Evolutionary conservation across 2,797 vertebrate genomes (phyloP).

Genomic region (Leptodactylus fallax): DNA sequence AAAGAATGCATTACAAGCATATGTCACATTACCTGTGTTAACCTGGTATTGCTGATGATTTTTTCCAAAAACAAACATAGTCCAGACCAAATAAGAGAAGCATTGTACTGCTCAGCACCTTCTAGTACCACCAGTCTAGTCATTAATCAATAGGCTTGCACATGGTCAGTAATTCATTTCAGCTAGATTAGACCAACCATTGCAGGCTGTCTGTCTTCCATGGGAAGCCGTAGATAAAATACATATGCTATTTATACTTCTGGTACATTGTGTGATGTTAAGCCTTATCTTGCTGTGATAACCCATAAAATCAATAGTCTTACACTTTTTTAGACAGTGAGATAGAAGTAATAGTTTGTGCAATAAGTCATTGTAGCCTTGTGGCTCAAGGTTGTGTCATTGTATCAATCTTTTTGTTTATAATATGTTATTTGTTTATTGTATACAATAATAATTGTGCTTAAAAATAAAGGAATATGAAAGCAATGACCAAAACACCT

Average conservation of each 20-base stretch:
- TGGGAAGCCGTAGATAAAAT: constrained; percentile 43
- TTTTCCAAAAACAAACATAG: background rate
- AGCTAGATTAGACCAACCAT: background rate
- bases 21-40: background rate
- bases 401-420: background rate
- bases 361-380: background rate
- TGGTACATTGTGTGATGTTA: background rate
- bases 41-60: background rate
- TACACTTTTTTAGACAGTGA: background rate
- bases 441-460: too few relatives aligned
- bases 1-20: background rate
- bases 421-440: background rate
- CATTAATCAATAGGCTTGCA: constrained; percentile 9
- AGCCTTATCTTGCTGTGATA: constrained; percentile 28
- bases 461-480: too few relatives aligned
- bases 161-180: constrained; percentile 3
- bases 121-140: background rate
- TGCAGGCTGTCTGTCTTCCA: constrained; percentile 15
- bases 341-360: background rate
- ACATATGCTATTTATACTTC: constrained; percentile 14
- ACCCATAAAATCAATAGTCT: background rate
- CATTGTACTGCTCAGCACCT: background rate
- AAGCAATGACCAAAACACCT: too few relatives aligned
- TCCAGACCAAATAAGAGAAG: background rate
- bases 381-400: background rate